Evolutionary conservation across 2,888 invertebrate genomes (phyloP).

Genomic region (Phymatocera aterrima): DNA sequence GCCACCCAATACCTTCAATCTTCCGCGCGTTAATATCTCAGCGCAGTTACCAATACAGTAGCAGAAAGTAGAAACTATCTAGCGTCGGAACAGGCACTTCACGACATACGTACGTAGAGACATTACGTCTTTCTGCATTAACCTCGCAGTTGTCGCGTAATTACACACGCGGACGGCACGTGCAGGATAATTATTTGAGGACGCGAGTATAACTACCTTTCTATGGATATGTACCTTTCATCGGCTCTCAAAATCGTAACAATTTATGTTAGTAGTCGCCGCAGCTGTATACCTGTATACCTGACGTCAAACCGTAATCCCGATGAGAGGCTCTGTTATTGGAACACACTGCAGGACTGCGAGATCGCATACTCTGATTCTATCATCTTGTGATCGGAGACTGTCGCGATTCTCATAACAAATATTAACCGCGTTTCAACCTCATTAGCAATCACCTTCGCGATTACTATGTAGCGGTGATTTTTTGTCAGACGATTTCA

Average conservation of each 20-base stretch:
- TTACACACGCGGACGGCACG: slow-evolving; percentile 37
- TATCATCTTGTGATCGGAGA: too few species aligned
- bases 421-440: too few species aligned
- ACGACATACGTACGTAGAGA: not conserved
- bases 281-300: not conserved
- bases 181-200: slow-evolving; percentile 29
- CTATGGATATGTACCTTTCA: not conserved
- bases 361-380: too few species aligned
- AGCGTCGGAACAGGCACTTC: not conserved
- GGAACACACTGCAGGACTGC: not conserved
- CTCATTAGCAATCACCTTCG: too few species aligned
- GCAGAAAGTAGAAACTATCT: not conserved
- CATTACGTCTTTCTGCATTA: not conserved
- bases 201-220: not conserved
- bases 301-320: not conserved
- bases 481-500: too few species aligned
- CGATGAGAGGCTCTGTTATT: not conserved
- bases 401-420: too few species aligned
- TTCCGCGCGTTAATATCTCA: too few species aligned
- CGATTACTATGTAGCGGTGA: too few species aligned
- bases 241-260: too few species aligned
- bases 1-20: too few species aligned
- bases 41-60: not conserved
- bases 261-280: too few species aligned
- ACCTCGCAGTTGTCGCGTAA: slow-evolving; percentile 35